These are phyloP conservation scores for Halichondria panicea DNA, from an alignment of 37 sponge, comb jelly and placozoan genomes.

Conservation along the genomic window DNA sequence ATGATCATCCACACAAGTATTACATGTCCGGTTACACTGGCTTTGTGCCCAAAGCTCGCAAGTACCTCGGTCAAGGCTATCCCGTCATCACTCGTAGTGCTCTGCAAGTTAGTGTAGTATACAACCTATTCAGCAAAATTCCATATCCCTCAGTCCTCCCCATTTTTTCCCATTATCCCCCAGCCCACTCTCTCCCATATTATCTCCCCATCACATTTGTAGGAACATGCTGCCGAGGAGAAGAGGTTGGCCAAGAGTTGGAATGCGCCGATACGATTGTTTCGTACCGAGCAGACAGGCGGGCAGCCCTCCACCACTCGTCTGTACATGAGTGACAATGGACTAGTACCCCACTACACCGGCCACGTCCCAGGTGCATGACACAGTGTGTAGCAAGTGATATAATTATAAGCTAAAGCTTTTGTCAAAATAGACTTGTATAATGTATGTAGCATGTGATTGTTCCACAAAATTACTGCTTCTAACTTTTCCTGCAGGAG, in stretches of 20 bases:
- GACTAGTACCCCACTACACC: conserved; percentile 92
- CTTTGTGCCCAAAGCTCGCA: conserved; percentile 86
- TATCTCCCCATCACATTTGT: too few relatives aligned
- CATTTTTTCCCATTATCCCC: too few relatives aligned
- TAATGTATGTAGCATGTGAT: not conserved
- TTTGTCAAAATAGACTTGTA: not conserved
- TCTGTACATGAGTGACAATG: conserved; percentile 74
- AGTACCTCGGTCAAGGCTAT: conserved; percentile 90
- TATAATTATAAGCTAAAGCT: not conserved
- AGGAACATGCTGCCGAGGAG: conserved; percentile 74
- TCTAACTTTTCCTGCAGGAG: too few relatives aligned
- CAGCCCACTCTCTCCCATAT: too few relatives aligned
- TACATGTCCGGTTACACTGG: conserved; percentile 98
- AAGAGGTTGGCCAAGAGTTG: conserved; percentile 30
- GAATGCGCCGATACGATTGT: conserved; percentile 54
- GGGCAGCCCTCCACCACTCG: conserved; percentile 9
- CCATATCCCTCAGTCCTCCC: too few relatives aligned
- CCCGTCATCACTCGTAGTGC: conserved; percentile 84
- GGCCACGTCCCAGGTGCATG: conserved; percentile 91
- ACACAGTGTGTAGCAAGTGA: not conserved
- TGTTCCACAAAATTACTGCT: too few relatives aligned
- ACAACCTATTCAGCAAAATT: too few relatives aligned
- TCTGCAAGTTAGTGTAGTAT: too few relatives aligned
- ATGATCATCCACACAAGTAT: conserved; percentile 76
- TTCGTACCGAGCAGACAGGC: conserved; percentile 15